Base-by-base conservation (phyloP, 2,888 invertebrate genomes). In the Amitus sp. region DNA sequence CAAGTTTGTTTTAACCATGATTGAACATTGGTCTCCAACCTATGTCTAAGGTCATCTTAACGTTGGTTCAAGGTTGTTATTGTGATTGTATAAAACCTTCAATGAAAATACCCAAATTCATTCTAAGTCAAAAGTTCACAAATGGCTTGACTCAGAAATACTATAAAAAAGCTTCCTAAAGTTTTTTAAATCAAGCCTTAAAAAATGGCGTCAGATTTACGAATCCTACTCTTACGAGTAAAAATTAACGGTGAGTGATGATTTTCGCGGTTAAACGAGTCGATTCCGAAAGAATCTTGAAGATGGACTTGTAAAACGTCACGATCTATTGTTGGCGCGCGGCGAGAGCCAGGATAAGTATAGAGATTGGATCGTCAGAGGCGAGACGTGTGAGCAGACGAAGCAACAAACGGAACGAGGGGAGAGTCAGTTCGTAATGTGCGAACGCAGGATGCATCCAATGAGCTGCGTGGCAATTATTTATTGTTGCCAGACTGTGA, bases 391-490 rank as follows among this genome's bases (percentile, higher is more conserved):
- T 70, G 69, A 71, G 70, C 73, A 73, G 72, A 76, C 74, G 67
- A 72, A 70, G 70, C 73, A 73, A 75, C 75, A 70, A 74, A 71
- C 67, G 65, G 66, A 73, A 74, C 72, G 72, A 74, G 73, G 77
- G 79, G 75, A 73, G 69, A 71, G 62, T 60, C 66, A 65, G 69
- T 66, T 57, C 54, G 60, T 63, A 60, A 67, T 69, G 68, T 62
- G 70, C 71, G 67, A 69, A 72, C 65, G 75, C 80, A 80, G 80
- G 80, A 81, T 80, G 79, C 79, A 72, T 71, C 75, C 80, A 80
- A 80, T 80, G 78, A 79, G 73, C 75, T 65, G 65, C 68, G 65
- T 69, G 77, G 78, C 74, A 80, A 81, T 80, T 80, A 80, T 80
- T 78, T 79, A 77, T 78, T 75, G 75, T 76, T 79, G 69, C 74